Percentiles rank a stretch among this genome's conserved stretches.
phyloP scores from a whole-genome alignment of 2,113 vertebrate genomes.

The Vimba vimba region DNA sequence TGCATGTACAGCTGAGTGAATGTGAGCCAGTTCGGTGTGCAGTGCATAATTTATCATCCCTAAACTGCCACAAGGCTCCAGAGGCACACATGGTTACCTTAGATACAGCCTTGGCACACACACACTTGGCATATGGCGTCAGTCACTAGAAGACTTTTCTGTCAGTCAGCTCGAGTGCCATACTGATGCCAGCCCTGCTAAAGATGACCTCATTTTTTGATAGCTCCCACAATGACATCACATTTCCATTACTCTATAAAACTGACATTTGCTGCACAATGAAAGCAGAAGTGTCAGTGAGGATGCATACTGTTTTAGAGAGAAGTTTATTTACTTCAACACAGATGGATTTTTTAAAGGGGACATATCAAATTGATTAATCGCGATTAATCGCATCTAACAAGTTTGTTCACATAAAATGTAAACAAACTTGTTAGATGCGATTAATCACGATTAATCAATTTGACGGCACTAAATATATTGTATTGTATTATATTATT shows the following conservation, averaged over 20 bases:
- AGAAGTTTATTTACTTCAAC: neutral
- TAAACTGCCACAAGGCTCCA: constrained; percentile 37
- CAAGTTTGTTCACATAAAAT: no score
- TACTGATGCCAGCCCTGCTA: constrained; percentile 24
- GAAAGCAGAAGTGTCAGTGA: neutral
- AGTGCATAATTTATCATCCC: constrained; percentile 18
- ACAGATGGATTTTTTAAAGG: neutral
- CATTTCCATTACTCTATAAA: constrained; percentile 37
- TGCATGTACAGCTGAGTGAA: constrained; percentile 2
- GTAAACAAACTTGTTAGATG: no score
- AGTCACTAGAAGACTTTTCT: constrained; percentile 45
- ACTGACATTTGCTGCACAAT: constrained; percentile 16
- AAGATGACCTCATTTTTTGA: constrained; percentile 53
- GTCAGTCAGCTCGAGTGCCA: constrained; percentile 40
- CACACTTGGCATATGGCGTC: constrained; percentile 56
- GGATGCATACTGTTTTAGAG: neutral
- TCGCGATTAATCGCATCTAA: no score
- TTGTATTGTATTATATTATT: no score
- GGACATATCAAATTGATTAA: neutral
- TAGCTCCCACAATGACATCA: constrained; percentile 37
- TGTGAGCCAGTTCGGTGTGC: neutral
- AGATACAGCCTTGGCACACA: constrained; percentile 45
- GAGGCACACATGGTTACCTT: constrained; percentile 26
- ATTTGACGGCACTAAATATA: no score
- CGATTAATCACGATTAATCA: no score